Conservation (phyloP, 2,888 invertebrate species). For the Amphiduros pacificus region DNA sequence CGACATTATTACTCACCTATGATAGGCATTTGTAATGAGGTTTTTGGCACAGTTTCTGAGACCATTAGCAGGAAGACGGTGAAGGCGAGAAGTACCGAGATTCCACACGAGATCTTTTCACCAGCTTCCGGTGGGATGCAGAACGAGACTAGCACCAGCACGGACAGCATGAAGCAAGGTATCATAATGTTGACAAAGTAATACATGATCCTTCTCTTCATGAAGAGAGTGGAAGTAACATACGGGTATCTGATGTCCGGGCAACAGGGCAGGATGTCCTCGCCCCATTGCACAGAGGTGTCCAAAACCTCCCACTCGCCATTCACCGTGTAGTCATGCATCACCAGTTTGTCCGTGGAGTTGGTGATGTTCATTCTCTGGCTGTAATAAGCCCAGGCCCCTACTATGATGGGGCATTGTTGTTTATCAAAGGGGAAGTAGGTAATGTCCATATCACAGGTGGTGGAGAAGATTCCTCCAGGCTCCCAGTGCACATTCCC, state of each 20-base stretch:
- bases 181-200: conserved; percentile 13
- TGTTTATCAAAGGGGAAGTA: conserved; percentile 18
- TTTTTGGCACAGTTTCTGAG: conserved; percentile 11
- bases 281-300: conserved; percentile 10
- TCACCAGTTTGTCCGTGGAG: conserved; percentile 5
- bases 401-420: conserved; percentile 10
- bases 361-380: conserved; percentile 15
- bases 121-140: conserved; percentile 15
- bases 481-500: conserved; percentile 21
- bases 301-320: conserved; percentile 15
- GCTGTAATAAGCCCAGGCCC: conserved; percentile 20
- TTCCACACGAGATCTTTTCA: conserved; percentile 15
- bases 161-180: conserved; percentile 16
- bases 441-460: conserved; percentile 20
- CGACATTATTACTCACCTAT: conserved; percentile 4
- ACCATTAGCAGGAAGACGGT: conserved; percentile 19
- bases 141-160: conserved; percentile 11
- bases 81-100: conserved; percentile 18
- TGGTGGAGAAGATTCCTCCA: conserved; percentile 16
- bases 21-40: conserved; percentile 12
- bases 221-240: conserved; percentile 7
- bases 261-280: conserved; percentile 8
- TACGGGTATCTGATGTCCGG: conserved; percentile 14
- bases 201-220: conserved; percentile 9
- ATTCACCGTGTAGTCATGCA: conserved; percentile 13